These are phyloP conservation scores for Cryptotermes secundus DNA, from an alignment of 1,140 invertebrate genomes.

Conservation along the genomic window DNA sequence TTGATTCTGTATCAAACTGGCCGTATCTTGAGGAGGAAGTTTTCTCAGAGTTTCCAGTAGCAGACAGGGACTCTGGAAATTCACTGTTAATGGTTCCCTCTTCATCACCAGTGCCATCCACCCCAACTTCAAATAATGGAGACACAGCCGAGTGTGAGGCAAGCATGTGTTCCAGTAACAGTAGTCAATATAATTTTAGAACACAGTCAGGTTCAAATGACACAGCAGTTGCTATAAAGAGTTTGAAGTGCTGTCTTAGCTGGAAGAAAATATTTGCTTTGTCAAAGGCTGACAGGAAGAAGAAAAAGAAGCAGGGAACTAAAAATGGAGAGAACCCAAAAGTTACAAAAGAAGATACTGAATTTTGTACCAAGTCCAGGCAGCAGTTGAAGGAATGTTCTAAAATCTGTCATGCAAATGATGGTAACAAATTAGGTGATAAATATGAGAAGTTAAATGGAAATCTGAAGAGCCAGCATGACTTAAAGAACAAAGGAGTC, in stretches of 20 bases:
- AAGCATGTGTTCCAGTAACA: background rate
- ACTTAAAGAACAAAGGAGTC: background rate
- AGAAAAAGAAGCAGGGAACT: background rate
- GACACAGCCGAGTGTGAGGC: background rate
- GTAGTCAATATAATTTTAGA: background rate
- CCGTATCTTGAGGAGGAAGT: constrained; percentile 34
- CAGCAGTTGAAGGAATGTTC: background rate
- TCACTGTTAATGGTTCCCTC: background rate
- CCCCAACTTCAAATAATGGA: background rate
- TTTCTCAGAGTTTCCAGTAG: constrained; percentile 2
- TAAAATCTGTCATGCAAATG: background rate
- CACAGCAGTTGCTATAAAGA: background rate
- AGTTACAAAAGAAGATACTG: background rate
- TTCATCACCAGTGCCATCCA: background rate
- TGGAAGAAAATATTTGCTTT: constrained; percentile 27
- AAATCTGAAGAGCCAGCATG: background rate
- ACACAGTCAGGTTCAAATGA: background rate
- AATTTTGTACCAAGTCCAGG: background rate
- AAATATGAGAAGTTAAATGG: background rate
- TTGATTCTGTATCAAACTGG: constrained; percentile 33
- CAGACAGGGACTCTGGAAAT: background rate
- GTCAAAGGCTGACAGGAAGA: background rate
- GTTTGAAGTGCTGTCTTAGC: constrained; percentile 25
- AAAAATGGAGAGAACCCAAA: background rate
- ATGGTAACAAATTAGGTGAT: background rate